Percentiles rank a stretch among this genome's conserved stretches.
phyloP scores from a whole-genome alignment of 2,888 invertebrate species.

The Acleris literana region DNA sequence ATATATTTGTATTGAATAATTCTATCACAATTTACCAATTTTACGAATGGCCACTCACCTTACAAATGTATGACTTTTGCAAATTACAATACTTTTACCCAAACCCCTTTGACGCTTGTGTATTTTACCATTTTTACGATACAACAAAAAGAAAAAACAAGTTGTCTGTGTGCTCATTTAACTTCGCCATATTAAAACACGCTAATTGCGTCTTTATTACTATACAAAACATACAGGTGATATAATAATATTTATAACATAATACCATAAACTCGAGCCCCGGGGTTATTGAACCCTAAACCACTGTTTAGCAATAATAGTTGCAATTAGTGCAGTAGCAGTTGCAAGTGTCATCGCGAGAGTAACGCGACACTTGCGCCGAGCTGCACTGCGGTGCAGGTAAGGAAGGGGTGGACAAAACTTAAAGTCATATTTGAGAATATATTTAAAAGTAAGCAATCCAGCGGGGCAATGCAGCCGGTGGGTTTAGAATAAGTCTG shows the following conservation, averaged over 20 bases:
- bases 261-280: conserved; percentile 7
- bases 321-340: conserved; percentile 34
- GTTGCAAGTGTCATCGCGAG: conserved; percentile 35
- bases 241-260: background rate
- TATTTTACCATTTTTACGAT: too few relatives aligned
- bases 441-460: background rate
- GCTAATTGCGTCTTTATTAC: background rate
- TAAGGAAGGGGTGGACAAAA: background rate
- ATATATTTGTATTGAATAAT: too few relatives aligned
- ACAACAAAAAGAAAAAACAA: too few relatives aligned
- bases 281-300: conserved; percentile 22
- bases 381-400: conserved; percentile 4
- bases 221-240: background rate
- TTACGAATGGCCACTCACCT: too few relatives aligned
- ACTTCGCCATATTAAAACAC: too few relatives aligned
- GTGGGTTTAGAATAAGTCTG: too few relatives aligned
- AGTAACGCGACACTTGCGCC: conserved; percentile 36
- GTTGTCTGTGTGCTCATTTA: too few relatives aligned
- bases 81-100: too few relatives aligned
- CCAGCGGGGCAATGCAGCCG: too few relatives aligned
- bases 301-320: conserved; percentile 34
- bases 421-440: background rate
- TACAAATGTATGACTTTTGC: too few relatives aligned
- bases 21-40: too few relatives aligned
- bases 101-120: too few relatives aligned